These are phyloP conservation scores for Lepus americanus DNA, from an alignment of 2,113 vertebrate species.

Conservation along the genomic window DNA sequence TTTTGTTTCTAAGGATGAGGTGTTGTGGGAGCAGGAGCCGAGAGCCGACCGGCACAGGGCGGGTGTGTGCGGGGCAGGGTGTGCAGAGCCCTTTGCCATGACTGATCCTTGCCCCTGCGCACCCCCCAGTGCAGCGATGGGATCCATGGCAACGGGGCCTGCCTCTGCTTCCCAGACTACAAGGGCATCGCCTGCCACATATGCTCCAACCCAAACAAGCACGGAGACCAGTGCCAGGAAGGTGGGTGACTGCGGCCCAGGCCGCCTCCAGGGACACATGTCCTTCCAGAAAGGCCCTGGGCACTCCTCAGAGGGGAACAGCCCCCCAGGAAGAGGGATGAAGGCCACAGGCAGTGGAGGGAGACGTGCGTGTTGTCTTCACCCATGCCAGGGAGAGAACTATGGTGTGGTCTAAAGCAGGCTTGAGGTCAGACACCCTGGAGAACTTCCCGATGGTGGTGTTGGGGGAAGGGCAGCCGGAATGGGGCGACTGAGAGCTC, in stretches of 20 bases:
- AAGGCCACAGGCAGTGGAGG: not conserved
- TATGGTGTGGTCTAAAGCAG: not conserved
- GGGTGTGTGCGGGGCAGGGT: not conserved
- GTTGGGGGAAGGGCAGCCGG: not conserved
- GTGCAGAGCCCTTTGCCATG: no score
- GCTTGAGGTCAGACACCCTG: conserved; percentile 10
- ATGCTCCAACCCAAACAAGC: conserved; percentile 92
- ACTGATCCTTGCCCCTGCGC: not conserved
- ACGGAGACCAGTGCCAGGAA: conserved; percentile 94
- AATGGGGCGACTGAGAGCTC: not conserved
- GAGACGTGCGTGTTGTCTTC: not conserved
- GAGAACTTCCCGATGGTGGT: not conserved
- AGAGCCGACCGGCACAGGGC: not conserved
- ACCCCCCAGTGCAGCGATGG: conserved; percentile 93
- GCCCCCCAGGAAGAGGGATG: not conserved
- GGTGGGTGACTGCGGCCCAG: conserved; percentile 86
- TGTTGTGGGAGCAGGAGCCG: not conserved
- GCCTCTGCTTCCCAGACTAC: conserved; percentile 91
- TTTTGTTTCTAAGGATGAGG: not conserved
- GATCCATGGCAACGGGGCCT: conserved; percentile 92
- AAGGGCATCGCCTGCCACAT: conserved; percentile 96
- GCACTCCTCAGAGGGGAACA: not conserved
- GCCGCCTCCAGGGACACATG: not conserved
- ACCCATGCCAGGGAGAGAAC: not conserved
- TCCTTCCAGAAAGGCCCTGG: not conserved